Evolutionary conservation across 2,797 vertebrate genomes (phyloP).

Genomic region (Falco rusticolus): DNA sequence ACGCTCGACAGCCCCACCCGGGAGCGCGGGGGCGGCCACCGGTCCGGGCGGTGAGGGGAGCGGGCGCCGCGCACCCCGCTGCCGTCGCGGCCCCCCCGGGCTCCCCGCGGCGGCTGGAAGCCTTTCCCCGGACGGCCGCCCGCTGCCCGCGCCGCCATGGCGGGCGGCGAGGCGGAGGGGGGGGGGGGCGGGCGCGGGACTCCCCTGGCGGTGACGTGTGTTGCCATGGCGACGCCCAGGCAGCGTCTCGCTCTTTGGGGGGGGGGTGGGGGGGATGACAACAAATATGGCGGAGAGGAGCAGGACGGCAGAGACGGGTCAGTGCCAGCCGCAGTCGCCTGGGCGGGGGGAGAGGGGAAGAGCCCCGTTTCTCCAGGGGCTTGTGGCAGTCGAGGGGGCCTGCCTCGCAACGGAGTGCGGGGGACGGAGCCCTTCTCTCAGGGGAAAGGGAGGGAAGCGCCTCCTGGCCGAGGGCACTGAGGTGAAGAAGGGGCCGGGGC

Average conservation of each 20-base stretch:
- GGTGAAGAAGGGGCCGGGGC: neutral
- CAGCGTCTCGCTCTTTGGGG: slow-evolving; percentile 48
- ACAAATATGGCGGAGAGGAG: slow-evolving; percentile 83
- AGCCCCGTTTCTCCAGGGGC: slow-evolving; percentile 20
- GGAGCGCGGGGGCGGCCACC: too few relatives aligned
- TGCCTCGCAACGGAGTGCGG: neutral
- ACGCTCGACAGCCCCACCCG: neutral
- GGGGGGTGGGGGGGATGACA: slow-evolving; percentile 59
- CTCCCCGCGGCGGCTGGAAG: neutral
- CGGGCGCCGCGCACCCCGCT: rapidly evolving
- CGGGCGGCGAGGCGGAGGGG: neutral
- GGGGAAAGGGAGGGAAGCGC: neutral
- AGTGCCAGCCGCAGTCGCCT: slow-evolving; percentile 62
- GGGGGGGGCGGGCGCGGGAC: neutral
- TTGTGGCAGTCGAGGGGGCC: neutral
- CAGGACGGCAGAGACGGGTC: slow-evolving; percentile 79
- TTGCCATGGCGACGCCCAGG: slow-evolving; percentile 55
- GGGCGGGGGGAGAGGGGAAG: slow-evolving; percentile 33
- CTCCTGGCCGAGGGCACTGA: neutral
- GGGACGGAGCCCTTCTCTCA: neutral
- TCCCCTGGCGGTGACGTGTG: slow-evolving; percentile 49
- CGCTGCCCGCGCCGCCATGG: neutral
- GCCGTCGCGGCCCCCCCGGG: too few relatives aligned
- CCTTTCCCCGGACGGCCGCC: neutral
- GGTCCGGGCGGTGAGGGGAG: neutral